A percentile compares a stretch with the other conserved stretches of the same genome.
These are phyloP conservation scores for Synaphobranchus kaupii DNA, from an alignment of 2,797 vertebrate genomes.

Conservation along the genomic window DNA sequence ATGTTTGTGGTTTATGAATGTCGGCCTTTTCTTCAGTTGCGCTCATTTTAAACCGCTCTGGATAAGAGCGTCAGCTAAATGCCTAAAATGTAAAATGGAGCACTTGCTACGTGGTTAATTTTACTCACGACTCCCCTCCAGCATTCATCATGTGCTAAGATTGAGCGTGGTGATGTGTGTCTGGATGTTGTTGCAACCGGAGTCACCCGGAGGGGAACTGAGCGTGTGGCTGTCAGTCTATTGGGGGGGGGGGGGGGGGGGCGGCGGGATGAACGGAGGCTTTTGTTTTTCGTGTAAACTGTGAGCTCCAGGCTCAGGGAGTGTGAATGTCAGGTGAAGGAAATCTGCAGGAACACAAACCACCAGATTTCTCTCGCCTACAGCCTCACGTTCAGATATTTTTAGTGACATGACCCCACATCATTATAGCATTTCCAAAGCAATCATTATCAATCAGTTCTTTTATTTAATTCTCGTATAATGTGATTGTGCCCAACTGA, in stretches of 20 bases:
- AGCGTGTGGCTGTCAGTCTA: background rate
- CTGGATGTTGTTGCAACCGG: background rate
- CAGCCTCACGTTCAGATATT: no score
- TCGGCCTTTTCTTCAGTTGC: background rate
- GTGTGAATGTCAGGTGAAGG: background rate
- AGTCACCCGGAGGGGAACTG: background rate
- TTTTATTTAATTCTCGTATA: no score
- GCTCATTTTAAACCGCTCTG: background rate
- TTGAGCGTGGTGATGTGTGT: background rate
- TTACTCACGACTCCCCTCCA: background rate
- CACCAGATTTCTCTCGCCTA: no score
- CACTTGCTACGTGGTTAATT: background rate
- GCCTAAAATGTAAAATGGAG: background rate
- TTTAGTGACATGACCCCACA: no score
- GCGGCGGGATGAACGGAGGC: background rate
- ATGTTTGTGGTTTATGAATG: no score
- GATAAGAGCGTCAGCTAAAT: background rate
- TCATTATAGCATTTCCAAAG: no score
- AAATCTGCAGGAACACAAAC: background rate
- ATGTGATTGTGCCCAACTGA: no score
- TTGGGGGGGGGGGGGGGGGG: background rate
- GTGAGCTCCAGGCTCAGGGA: background rate
- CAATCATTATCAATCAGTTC: no score
- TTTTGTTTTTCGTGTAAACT: slow-evolving; percentile 15
- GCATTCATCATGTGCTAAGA: background rate